Conservation (phyloP, 2,797 vertebrate genomes). For the Prionace glauca region DNA sequence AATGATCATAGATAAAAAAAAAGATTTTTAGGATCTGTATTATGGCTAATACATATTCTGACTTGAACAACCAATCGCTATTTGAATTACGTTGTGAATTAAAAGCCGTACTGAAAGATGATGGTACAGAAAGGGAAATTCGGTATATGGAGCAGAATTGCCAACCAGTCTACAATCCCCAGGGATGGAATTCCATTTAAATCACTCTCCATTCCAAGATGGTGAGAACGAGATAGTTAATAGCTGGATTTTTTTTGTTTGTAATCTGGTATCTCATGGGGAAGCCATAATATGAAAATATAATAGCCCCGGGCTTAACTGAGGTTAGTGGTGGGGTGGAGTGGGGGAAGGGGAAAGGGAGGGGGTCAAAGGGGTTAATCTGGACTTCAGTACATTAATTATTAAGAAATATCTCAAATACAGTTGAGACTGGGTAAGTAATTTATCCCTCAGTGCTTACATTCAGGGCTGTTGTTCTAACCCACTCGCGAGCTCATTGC, state of each 20-base stretch:
- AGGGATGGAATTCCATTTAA: conserved; percentile 15
- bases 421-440: not conserved
- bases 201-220: not conserved
- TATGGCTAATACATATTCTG: not conserved
- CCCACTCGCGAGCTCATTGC: not conserved
- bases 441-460: not conserved
- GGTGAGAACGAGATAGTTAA: conserved; percentile 29
- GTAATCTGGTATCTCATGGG: not conserved
- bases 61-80: not conserved
- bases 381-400: conserved; percentile 3
- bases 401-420: conserved; percentile 4
- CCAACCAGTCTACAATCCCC: not conserved
- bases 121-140: not conserved
- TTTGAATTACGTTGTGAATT: not conserved
- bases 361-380: conserved; percentile 26
- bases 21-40: not conserved
- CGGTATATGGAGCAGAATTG: not conserved
- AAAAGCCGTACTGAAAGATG: not conserved
- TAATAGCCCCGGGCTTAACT: conserved; percentile 24
- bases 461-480: not conserved
- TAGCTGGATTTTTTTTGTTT: conserved; percentile 9
- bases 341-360: too few relatives aligned
- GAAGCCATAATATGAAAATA: not conserved
- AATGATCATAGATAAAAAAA: not conserved
- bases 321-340: not conserved